phyloP scores from a whole-genome alignment of 1,140 invertebrate genomes.

The Drosophila persimilis region DNA sequence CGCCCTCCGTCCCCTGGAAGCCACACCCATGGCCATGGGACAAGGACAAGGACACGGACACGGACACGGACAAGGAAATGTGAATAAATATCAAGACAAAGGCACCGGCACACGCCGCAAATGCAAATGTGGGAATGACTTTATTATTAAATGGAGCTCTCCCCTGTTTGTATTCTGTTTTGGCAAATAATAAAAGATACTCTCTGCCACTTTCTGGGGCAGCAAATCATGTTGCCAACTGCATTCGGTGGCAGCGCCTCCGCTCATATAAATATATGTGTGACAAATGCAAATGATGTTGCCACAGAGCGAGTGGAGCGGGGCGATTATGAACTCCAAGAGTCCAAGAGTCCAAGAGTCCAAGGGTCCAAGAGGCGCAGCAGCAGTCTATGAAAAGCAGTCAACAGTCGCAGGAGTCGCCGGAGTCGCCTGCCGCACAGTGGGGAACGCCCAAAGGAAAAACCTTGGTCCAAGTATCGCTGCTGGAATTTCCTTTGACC shows the following conservation, averaged over 20 bases:
- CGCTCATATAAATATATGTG: conserved; percentile 7
- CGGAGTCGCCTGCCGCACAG: conserved; percentile 29
- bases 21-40: too few relatives aligned
- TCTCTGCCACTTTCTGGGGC: conserved; percentile 23
- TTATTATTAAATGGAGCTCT: conserved; percentile 66
- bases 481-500: not conserved
- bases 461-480: not conserved
- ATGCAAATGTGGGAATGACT: conserved; percentile 76
- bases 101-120: conserved; percentile 32
- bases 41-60: too few relatives aligned
- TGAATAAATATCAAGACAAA: conserved; percentile 72
- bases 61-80: not conserved
- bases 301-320: conserved; percentile 16
- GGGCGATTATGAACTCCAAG: conserved; percentile 34
- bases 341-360: conserved; percentile 12
- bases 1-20: too few relatives aligned
- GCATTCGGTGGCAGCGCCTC: conserved; percentile 5
- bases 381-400: conserved; percentile 49
- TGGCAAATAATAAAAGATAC: conserved; percentile 64
- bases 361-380: conserved; percentile 23
- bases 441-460: not conserved
- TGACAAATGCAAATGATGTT: conserved; percentile 74
- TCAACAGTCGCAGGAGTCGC: conserved; percentile 9
- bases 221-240: conserved; percentile 35
- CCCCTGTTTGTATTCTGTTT: conserved; percentile 42